A percentile compares a stretch with the other conserved stretches of the same genome.
These are phyloP conservation scores for Cosmia pyralina DNA, from an alignment of 2,888 invertebrate genomes.

Conservation along the genomic window DNA sequence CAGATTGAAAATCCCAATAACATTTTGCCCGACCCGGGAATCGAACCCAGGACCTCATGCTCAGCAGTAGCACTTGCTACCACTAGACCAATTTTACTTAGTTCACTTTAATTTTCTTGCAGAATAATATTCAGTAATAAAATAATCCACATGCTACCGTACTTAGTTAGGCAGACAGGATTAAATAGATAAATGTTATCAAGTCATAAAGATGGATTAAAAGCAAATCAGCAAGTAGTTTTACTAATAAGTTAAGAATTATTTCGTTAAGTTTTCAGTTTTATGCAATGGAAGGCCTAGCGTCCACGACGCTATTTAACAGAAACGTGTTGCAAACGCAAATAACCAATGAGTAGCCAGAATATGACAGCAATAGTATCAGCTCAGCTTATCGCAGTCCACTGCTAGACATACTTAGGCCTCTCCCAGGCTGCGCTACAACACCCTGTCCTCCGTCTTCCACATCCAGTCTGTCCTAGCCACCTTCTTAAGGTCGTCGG, in stretches of 20 bases:
- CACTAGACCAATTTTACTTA: too few species aligned
- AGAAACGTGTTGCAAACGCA: not conserved
- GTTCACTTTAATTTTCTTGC: not conserved
- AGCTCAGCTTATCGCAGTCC: too few species aligned
- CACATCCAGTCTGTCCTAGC: too few species aligned
- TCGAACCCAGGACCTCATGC: too few species aligned
- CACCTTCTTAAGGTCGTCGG: too few species aligned
- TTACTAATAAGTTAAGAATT: not conserved
- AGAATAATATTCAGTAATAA: not conserved
- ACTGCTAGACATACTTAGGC: too few species aligned
- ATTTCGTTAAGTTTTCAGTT: not conserved
- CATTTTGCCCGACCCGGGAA: too few species aligned
- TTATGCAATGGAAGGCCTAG: not conserved
- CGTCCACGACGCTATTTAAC: not conserved
- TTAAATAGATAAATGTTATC: constrained; percentile 9
- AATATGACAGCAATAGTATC: not conserved
- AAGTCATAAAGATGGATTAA: not conserved
- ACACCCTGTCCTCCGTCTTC: too few species aligned
- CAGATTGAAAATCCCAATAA: too few species aligned
- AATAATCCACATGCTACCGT: too few species aligned
- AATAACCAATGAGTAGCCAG: not conserved
- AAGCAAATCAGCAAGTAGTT: not conserved
- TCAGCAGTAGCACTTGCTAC: too few species aligned
- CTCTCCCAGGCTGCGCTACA: too few species aligned
- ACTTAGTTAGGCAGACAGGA: not conserved